Conservation (phyloP, 2,113 vertebrate species). For the Pelecanus crispus region DNA sequence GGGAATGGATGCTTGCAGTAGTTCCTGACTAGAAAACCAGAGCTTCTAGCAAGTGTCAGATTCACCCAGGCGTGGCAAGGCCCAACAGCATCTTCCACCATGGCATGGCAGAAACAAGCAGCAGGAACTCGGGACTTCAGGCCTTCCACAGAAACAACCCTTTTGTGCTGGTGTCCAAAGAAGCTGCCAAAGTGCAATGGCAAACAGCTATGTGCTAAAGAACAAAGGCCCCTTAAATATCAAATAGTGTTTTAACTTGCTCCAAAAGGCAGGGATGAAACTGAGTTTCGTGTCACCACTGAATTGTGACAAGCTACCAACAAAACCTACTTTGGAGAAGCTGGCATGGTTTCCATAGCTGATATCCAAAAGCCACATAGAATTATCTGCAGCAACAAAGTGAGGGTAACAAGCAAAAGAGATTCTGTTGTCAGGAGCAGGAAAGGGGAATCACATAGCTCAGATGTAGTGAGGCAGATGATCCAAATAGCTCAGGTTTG, state of each 20-base stretch:
- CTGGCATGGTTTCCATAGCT: not conserved
- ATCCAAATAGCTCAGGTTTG: not conserved
- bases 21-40: not conserved
- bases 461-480: not conserved
- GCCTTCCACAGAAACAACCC: not conserved
- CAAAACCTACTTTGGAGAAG: not conserved
- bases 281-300: not conserved
- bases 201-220: not conserved
- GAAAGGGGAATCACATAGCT: not conserved
- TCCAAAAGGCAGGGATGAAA: not conserved
- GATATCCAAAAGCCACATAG: not conserved
- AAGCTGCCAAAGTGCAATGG: not conserved
- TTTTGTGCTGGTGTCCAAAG: not conserved
- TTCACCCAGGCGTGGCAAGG: not conserved
- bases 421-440: not conserved
- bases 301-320: not conserved
- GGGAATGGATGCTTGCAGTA: not conserved
- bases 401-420: not conserved
- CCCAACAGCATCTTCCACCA: not conserved
- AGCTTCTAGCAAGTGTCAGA: fast-evolving
- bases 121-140: not conserved
- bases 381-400: not conserved
- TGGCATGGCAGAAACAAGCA: not conserved
- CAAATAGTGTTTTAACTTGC: not conserved
- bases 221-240: not conserved